Conservation (phyloP, 2,113 vertebrate species). For the Anser brachyrhynchus region DNA sequence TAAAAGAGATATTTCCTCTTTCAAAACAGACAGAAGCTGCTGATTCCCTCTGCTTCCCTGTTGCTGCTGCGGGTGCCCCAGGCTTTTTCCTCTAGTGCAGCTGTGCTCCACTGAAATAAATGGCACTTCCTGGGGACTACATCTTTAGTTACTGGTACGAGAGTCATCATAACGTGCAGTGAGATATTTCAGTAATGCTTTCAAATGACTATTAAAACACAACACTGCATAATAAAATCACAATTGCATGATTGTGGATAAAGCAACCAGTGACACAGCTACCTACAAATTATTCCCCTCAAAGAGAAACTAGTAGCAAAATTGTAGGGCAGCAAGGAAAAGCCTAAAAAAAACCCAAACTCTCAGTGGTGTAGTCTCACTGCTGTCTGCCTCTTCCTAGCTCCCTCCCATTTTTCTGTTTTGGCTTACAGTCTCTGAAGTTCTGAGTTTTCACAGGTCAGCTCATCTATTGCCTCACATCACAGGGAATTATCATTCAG, state of each 20-base stretch:
- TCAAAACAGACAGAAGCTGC: conserved; percentile 24
- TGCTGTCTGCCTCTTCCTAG: not conserved
- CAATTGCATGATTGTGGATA: conserved; percentile 7
- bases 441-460: not conserved
- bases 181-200: conserved; percentile 44
- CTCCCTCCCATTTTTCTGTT: not conserved
- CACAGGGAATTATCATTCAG: not conserved
- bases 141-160: conserved; percentile 62
- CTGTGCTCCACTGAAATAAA: conserved; percentile 65
- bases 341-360: not conserved
- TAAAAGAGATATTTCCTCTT: not conserved
- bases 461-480: not conserved
- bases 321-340: not conserved
- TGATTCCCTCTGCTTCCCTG: conserved; percentile 27
- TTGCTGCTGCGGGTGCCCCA: conserved; percentile 33
- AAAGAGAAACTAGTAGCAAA: not conserved
- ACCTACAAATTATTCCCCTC: not conserved
- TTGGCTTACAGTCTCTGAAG: not conserved
- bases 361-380: not conserved
- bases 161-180: conserved; percentile 31
- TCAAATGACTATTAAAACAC: conserved; percentile 55
- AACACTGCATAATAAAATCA: conserved; percentile 46
- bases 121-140: conserved; percentile 55
- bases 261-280: not conserved
- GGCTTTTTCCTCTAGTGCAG: conserved; percentile 63